A percentile compares a stretch with the other conserved stretches of the same genome.
Conservation (phyloP, 35 echinoderm and acorn worm species). For the Apostichopus californicus region DNA sequence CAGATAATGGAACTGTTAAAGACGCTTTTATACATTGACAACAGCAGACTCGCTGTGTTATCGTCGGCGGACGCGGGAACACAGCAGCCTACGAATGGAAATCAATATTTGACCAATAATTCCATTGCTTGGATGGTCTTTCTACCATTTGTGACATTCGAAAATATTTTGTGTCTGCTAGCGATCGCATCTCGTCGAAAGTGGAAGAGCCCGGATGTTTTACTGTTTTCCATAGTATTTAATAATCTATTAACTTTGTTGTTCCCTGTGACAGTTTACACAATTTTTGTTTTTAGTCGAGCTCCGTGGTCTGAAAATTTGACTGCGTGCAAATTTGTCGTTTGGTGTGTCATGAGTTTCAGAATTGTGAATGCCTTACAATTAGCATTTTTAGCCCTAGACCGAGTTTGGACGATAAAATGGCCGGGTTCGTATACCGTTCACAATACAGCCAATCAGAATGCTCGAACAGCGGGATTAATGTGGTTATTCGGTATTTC, state of each 20-base stretch:
- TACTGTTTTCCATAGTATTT: constrained; percentile 76
- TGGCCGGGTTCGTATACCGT: constrained; percentile 82
- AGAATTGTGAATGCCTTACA: constrained; percentile 74
- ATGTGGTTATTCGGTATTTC: constrained; percentile 89
- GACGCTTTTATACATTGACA: background rate
- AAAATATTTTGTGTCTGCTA: constrained; percentile 77
- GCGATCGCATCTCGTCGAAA: constrained; percentile 71
- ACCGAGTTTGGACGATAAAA: constrained; percentile 88
- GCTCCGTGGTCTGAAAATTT: constrained; percentile 46
- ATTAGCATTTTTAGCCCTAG: constrained; percentile 73
- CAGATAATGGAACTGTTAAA: background rate
- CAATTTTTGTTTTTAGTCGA: constrained; percentile 60
- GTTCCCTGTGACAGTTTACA: constrained; percentile 69
- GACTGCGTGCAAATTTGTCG: constrained; percentile 74
- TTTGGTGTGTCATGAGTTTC: constrained; percentile 91
- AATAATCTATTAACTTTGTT: constrained; percentile 75
- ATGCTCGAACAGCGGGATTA: constrained; percentile 70
- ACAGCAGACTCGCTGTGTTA: background rate
- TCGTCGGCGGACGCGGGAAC: background rate
- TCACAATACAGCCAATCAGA: constrained; percentile 85
- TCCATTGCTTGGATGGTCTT: constrained; percentile 69
- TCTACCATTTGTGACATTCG: constrained; percentile 62
- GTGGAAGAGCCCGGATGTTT: constrained; percentile 91
- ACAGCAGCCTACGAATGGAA: too few species aligned
- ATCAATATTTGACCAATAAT: constrained; percentile 47